Conservation (phyloP, 2,113 vertebrate species). For the Steatornis caripensis region DNA sequence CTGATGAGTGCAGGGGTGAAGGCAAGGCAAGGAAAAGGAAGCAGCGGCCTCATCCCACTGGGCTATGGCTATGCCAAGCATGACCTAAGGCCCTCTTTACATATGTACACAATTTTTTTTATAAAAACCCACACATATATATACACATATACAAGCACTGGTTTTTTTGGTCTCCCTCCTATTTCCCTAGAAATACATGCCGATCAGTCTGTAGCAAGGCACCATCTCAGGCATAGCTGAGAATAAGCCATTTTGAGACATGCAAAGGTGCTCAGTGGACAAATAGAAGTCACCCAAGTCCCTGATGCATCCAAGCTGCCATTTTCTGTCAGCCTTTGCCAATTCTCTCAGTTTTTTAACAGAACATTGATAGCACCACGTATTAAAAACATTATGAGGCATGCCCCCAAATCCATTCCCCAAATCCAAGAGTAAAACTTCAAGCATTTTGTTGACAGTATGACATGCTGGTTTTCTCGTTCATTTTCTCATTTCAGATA, state of each 20-base stretch:
- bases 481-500: background rate
- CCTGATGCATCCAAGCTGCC: background rate
- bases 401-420: background rate
- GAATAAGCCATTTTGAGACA: background rate
- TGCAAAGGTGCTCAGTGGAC: background rate
- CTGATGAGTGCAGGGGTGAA: background rate
- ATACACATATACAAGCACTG: background rate
- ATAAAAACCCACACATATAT: background rate
- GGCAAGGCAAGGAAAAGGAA: background rate
- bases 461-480: background rate
- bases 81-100: background rate
- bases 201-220: background rate
- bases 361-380: background rate
- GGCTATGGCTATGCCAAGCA: background rate
- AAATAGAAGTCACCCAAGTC: background rate
- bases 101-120: background rate
- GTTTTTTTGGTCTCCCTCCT: background rate
- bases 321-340: background rate
- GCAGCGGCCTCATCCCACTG: background rate
- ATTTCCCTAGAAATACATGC: background rate
- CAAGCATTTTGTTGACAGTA: background rate
- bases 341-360: background rate
- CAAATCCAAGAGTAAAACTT: background rate
- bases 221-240: background rate
- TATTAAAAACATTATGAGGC: background rate